Evolutionary conservation across 30 jellyfish, hydroid and myxozoan species (phyloP), one percentile per base, ranked within the genome.

Genomic region (Pelagia noctiluca): DNA sequence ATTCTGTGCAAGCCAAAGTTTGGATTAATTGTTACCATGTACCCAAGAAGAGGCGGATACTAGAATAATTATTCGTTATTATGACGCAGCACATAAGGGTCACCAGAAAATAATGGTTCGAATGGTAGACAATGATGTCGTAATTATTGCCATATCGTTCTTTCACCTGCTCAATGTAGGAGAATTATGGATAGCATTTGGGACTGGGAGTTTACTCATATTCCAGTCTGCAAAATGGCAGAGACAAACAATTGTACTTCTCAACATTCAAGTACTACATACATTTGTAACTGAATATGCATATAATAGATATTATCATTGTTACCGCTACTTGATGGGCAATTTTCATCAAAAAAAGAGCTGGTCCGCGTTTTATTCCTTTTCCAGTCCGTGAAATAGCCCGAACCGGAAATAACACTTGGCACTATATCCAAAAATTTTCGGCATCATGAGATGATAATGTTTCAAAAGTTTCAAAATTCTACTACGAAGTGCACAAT

Each of bases 51-150:
- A 71, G 57, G 57, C 57, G 8, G 57, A 42, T 42, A 60, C 72
- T n/a, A 60, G 72, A 26, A 60, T 60, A 19, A 19, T 66, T 24
- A 28, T 74, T 32, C 76, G 24, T 26, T 42, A 38, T 24, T 5
- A 8, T 28, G 86, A 74, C 35, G 81, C 86, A 25, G 65, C 73
- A 42, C n/a, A 50, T 74, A 32, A 42, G 18, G 81, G 86, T 38
- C 31, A 32, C 73, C 75, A 31, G 35, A 74, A 74, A 50, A 25
- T 46, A 47, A 32, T 32, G 30, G 49, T 74, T 38, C 86, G 81
- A 32, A 74, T 81, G 73, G 86, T 76, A 0, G 88, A 76, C 70
- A 76, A 70, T 28, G 78, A 65, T 65, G 78, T 65, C 0, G 78
- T 65, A 28, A 65, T 65, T 32, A 32, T 65, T 65, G 50, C 78